Evolutionary conservation across 2,797 vertebrate genomes (phyloP).

Genomic region (Coranthus polyacanthus): DNA sequence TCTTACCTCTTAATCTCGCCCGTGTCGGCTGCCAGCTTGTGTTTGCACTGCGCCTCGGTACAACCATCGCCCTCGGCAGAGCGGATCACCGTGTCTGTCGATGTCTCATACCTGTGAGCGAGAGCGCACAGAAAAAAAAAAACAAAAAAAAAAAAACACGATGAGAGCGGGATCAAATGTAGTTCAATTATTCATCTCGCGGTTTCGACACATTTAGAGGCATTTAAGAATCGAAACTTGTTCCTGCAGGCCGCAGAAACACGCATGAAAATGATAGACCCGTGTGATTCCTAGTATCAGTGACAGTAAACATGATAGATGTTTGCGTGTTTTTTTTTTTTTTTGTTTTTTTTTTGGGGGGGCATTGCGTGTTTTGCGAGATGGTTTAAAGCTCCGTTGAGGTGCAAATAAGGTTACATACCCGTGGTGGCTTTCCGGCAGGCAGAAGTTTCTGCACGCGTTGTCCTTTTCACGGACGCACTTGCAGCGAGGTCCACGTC

Average conservation of each 20-base stretch:
- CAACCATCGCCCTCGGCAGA: constrained; percentile 61
- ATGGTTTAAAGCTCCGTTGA: neutral
- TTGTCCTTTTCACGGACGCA: constrained; percentile 87
- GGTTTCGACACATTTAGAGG: constrained; percentile 23
- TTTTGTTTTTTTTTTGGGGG: too few relatives aligned
- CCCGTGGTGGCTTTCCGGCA: constrained; percentile 57
- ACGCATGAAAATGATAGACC: constrained; percentile 13
- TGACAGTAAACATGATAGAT: neutral
- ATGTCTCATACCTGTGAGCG: constrained; percentile 60
- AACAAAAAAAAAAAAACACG: constrained; percentile 7
- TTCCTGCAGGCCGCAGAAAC: constrained; percentile 48
- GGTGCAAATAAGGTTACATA: constrained; percentile 25
- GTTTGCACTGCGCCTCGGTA: constrained; percentile 73
- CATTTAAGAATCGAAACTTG: constrained; percentile 48
- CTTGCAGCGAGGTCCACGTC: constrained; percentile 83
- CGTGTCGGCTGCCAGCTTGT: constrained; percentile 72
- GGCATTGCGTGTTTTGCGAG: neutral
- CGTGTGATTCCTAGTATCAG: neutral
- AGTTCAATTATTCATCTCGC: constrained; percentile 12
- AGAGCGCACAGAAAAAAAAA: constrained; percentile 2
- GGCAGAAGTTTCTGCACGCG: constrained; percentile 90
- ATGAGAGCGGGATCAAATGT: constrained; percentile 31
- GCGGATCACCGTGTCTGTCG: constrained; percentile 55
- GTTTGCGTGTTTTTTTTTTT: neutral
- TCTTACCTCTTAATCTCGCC: constrained; percentile 87